phyloP scores from a whole-genome alignment of 2,888 invertebrate genomes.

The Callyntrura guangdongensis region DNA sequence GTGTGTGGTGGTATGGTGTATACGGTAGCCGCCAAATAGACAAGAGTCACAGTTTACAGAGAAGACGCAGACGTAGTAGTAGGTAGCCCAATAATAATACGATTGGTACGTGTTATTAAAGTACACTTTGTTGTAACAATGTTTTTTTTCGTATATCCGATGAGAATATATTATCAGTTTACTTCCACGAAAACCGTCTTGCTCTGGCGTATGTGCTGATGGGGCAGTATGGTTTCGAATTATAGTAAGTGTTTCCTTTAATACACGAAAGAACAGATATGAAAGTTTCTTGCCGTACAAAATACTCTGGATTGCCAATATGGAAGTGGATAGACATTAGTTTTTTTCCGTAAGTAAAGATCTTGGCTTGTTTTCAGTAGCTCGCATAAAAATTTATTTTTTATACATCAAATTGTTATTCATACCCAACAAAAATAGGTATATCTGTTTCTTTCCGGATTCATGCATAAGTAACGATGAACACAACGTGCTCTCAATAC shows the following conservation, averaged over 20 bases:
- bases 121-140: neutral
- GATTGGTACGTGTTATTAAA: constrained; percentile 58
- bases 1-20: neutral
- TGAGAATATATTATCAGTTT: neutral
- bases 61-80: neutral
- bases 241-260: neutral
- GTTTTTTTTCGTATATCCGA: neutral
- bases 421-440: neutral
- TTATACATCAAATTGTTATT: neutral
- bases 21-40: neutral
- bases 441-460: constrained; percentile 26
- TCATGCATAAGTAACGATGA: constrained; percentile 76
- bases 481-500: constrained; percentile 69
- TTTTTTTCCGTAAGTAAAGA: neutral
- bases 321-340: neutral
- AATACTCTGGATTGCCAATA: neutral
- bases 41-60: constrained; percentile 38
- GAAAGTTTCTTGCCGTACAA: neutral
- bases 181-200: neutral
- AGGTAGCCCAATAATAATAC: constrained; percentile 56
- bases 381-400: constrained; percentile 17
- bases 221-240: neutral
- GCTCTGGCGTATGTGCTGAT: neutral
- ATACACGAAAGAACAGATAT: neutral
- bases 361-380: constrained; percentile 23